phyloP scores from a whole-genome alignment of 1,140 invertebrate genomes.

The Cotesia vestalis region DNA sequence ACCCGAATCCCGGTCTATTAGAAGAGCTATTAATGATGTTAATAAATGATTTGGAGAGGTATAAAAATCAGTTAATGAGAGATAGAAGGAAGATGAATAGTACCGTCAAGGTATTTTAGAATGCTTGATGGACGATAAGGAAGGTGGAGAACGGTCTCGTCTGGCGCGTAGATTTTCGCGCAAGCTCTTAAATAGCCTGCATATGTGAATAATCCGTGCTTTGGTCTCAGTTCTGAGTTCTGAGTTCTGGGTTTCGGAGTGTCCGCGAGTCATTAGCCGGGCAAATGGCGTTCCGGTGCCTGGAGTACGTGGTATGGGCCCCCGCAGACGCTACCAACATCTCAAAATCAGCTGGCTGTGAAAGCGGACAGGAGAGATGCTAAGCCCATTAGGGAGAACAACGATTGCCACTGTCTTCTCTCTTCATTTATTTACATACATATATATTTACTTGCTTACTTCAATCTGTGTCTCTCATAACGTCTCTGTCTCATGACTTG shows the following conservation, averaged over 20 bases:
- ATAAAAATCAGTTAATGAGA: background rate
- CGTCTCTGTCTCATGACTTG: slow-evolving; percentile 11
- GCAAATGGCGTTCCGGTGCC: slow-evolving; percentile 63
- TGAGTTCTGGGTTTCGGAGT: slow-evolving; percentile 42
- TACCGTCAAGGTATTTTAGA: slow-evolving; percentile 15
- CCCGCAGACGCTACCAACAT: slow-evolving; percentile 58
- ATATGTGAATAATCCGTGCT: slow-evolving; percentile 2
- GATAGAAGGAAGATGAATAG: background rate
- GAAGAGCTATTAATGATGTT: background rate
- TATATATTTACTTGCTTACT: background rate
- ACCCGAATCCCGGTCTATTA: background rate
- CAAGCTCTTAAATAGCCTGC: slow-evolving; percentile 27
- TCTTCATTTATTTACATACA: slow-evolving; percentile 24
- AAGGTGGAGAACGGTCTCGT: slow-evolving; percentile 20
- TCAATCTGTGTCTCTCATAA: background rate
- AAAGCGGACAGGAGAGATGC: slow-evolving; percentile 61
- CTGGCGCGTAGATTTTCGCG: slow-evolving; percentile 16
- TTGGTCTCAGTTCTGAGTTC: background rate
- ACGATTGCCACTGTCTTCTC: slow-evolving; percentile 54
- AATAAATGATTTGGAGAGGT: background rate
- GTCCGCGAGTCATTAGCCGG: slow-evolving; percentile 63
- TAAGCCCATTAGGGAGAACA: slow-evolving; percentile 62
- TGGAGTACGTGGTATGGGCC: slow-evolving; percentile 58
- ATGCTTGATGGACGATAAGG: slow-evolving; percentile 20
- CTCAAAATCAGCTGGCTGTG: slow-evolving; percentile 65